These are phyloP conservation scores for Adelosebastes latens DNA, from an alignment of 2,797 vertebrate species.

Conservation along the genomic window DNA sequence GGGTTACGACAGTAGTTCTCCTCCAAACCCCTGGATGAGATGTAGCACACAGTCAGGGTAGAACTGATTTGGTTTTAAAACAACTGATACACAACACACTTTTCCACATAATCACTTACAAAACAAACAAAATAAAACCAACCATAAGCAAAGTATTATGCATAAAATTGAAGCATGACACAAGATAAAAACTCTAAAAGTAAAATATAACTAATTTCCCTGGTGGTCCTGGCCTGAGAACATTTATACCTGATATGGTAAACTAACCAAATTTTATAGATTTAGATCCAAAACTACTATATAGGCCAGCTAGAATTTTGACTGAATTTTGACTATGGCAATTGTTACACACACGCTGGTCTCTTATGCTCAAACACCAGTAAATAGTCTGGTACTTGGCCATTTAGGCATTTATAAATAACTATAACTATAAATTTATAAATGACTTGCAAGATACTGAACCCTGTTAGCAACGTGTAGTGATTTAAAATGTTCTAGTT, in stretches of 20 bases:
- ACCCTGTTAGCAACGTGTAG: neutral
- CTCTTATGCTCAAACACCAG: neutral
- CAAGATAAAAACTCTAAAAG: neutral
- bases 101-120: neutral
- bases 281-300: neutral
- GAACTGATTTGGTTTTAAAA: neutral
- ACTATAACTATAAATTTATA: too few species aligned
- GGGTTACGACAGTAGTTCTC: conserved; percentile 98
- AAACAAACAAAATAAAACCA: neutral
- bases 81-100: neutral
- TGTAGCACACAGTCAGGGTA: conserved; percentile 1
- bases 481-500: neutral
- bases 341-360: neutral
- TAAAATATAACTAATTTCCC: neutral
- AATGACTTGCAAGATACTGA: neutral
- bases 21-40: conserved; percentile 86
- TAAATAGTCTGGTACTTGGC: neutral
- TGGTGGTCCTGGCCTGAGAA: neutral
- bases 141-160: neutral
- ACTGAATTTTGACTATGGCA: neutral
- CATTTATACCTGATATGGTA: neutral
- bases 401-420: neutral
- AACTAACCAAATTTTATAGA: neutral
- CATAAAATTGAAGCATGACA: neutral
- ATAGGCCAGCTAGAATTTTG: neutral